Evolutionary conservation across 2,797 vertebrate genomes (phyloP).

Genomic region (Fringilla coelebs): DNA sequence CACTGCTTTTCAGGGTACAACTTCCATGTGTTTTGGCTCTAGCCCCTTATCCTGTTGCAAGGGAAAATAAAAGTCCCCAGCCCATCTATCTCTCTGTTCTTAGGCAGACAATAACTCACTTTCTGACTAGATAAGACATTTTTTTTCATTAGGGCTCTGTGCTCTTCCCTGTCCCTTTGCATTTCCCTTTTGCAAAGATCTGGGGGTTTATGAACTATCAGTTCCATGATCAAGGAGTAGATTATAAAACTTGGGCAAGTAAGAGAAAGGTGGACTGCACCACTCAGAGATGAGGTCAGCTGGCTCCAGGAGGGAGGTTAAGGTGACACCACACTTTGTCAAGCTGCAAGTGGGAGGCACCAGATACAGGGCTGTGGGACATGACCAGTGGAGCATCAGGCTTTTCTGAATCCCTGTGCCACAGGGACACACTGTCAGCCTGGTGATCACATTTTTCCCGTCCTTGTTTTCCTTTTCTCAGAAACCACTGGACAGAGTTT

Average conservation of each 20-base stretch:
- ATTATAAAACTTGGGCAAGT: not conserved
- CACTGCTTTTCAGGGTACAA: not conserved
- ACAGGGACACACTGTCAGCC: not conserved
- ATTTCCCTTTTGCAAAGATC: accelerated
- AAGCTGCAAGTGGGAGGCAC: not conserved
- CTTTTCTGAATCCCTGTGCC: not conserved
- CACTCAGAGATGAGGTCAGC: not conserved
- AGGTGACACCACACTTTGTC: not conserved
- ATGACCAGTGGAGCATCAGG: accelerated
- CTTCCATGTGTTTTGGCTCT: not conserved
- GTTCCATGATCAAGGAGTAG: not conserved
- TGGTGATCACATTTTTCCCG: accelerated
- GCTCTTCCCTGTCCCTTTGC: not conserved
- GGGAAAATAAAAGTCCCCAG: not conserved
- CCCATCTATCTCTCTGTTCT: not conserved
- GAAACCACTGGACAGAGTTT: not conserved
- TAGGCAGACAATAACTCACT: not conserved
- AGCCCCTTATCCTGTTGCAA: not conserved
- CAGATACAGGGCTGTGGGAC: not conserved
- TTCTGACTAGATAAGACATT: not conserved
- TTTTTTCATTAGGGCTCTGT: not conserved
- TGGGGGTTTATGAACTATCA: not conserved
- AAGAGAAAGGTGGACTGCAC: not conserved
- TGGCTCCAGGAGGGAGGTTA: not conserved
- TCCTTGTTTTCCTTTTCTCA: not conserved